These are phyloP conservation scores for Cochlearius cochlearius DNA, from an alignment of 2,113 vertebrate species.

Conservation along the genomic window DNA sequence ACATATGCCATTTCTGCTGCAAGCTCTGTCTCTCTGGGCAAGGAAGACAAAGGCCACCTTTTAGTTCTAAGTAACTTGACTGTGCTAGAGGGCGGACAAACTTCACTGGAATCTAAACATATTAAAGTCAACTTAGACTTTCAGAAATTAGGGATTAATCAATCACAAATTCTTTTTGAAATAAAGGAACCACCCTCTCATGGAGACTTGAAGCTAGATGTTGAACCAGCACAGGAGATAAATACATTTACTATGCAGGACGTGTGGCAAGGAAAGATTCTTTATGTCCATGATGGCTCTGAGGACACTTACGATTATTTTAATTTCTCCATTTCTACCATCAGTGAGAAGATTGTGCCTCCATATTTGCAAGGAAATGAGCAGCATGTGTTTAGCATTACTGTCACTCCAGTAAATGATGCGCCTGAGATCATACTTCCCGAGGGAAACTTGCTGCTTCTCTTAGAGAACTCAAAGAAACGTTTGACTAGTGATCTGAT, in stretches of 20 bases:
- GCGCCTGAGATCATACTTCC: conserved; percentile 84
- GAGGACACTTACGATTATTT: conserved; percentile 83
- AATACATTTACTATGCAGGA: conserved; percentile 86
- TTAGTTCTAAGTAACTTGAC: conserved; percentile 80
- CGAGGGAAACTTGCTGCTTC: conserved; percentile 81
- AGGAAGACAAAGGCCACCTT: conserved; percentile 68
- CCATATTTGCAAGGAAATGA: conserved; percentile 73
- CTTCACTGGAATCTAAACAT: conserved; percentile 79
- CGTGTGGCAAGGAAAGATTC: conserved; percentile 79
- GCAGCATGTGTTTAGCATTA: conserved; percentile 79
- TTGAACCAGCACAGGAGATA: conserved; percentile 67
- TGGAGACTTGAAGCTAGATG: conserved; percentile 79
- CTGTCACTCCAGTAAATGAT: conserved; percentile 84
- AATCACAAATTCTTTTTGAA: conserved; percentile 85
- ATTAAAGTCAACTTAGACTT: conserved; percentile 80
- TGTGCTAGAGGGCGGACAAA: conserved; percentile 82
- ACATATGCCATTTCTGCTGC: conserved; percentile 51
- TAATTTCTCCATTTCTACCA: conserved; percentile 75
- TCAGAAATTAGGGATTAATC: conserved; percentile 78
- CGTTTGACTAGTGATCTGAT: conserved; percentile 76
- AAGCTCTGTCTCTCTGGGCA: conserved; percentile 30
- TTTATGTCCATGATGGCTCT: conserved; percentile 88
- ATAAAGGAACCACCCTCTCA: conserved; percentile 77
- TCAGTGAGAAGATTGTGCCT: conserved; percentile 76
- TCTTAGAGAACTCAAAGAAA: conserved; percentile 88